Conservation (phyloP, 2,888 invertebrate species). For the Eilema sororculum region DNA sequence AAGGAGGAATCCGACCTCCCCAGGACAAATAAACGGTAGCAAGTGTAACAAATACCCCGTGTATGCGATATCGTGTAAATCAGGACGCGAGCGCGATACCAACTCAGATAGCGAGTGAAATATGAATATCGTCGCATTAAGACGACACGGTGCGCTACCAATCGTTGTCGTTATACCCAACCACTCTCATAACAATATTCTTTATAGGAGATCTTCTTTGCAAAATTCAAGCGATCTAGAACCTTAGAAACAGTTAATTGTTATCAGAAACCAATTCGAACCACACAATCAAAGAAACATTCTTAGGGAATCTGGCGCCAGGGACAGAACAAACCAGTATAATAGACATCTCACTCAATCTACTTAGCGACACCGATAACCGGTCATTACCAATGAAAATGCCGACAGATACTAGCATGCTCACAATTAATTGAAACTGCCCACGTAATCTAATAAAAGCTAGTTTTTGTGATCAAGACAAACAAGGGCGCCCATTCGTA, state of each 20-base stretch:
- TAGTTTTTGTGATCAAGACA: slow-evolving; percentile 85
- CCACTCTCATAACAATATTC: slow-evolving; percentile 14
- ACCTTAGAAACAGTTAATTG: slow-evolving; percentile 38
- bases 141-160: slow-evolving; percentile 45
- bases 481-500: slow-evolving; percentile 86
- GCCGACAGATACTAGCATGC: slow-evolving; percentile 81
- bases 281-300: slow-evolving; percentile 55
- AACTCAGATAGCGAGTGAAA: slow-evolving; percentile 74
- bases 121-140: slow-evolving; percentile 79
- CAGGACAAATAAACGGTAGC: slow-evolving; percentile 64
- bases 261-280: slow-evolving; percentile 56
- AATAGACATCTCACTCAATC: slow-evolving; percentile 81
- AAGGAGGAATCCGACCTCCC: slow-evolving; percentile 37
- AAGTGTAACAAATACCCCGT: slow-evolving; percentile 64
- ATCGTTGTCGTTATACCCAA: slow-evolving; percentile 49
- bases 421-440: slow-evolving; percentile 86
- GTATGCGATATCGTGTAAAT: slow-evolving; percentile 78
- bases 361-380: slow-evolving; percentile 83
- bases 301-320: slow-evolving; percentile 65
- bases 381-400: slow-evolving; percentile 80
- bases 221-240: slow-evolving; percentile 22
- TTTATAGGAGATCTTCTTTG: background rate
- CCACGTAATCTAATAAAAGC: slow-evolving; percentile 87
- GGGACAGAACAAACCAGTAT: slow-evolving; percentile 67
- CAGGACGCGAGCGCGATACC: slow-evolving; percentile 74